phyloP scores from a whole-genome alignment of 2,888 invertebrate species.

The Tetanocera ferruginea region DNA sequence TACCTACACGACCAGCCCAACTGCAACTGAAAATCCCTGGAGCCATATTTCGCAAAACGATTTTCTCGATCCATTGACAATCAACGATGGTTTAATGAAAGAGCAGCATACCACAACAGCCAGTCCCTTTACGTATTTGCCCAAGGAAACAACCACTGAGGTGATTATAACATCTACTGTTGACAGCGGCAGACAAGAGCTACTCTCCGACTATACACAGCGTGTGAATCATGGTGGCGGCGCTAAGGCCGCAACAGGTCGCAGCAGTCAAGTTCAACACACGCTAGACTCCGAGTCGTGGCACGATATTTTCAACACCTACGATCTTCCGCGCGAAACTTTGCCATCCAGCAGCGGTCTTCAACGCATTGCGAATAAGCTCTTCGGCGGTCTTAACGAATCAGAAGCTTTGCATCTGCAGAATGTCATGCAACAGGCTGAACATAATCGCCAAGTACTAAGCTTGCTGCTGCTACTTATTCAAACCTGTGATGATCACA shows the following conservation, averaged over 20 bases:
- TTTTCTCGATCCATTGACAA: conserved; percentile 78
- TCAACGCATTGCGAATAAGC: conserved; percentile 79
- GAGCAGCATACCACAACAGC: conserved; percentile 58
- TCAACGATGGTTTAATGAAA: conserved; percentile 77
- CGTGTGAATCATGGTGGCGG: conserved; percentile 17
- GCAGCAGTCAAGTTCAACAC: background rate
- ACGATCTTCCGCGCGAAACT: conserved; percentile 72
- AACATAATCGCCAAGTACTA: conserved; percentile 81
- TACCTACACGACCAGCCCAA: conserved; percentile 37
- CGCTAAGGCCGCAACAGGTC: background rate
- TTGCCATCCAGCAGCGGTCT: conserved; percentile 77
- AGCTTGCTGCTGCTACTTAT: conserved; percentile 82
- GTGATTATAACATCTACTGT: conserved; percentile 56
- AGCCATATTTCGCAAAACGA: conserved; percentile 74
- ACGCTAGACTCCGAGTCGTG: conserved; percentile 48
- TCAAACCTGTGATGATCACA: conserved; percentile 82
- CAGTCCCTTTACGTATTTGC: conserved; percentile 67
- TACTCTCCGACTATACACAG: conserved; percentile 13
- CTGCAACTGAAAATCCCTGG: conserved; percentile 70
- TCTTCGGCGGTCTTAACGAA: conserved; percentile 82
- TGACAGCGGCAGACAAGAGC: conserved; percentile 9
- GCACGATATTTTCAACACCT: conserved; percentile 70
- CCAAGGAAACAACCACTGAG: conserved; percentile 59
- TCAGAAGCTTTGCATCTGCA: conserved; percentile 81
- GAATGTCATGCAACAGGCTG: conserved; percentile 86